Conservation (phyloP, 2,888 invertebrate genomes). For the Melieria picta region DNA sequence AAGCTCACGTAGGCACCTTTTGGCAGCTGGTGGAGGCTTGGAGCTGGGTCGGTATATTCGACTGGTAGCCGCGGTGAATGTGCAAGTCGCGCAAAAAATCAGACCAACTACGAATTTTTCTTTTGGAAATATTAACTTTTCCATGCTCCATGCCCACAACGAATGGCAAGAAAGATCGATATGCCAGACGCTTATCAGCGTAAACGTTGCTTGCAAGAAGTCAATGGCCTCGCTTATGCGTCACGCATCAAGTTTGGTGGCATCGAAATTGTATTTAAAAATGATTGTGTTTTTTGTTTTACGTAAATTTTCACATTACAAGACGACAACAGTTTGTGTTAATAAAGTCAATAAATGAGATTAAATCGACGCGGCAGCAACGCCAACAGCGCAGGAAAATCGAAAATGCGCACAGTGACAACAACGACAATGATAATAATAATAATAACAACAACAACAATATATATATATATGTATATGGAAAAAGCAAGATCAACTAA, state of each 20-base stretch:
- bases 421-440: constrained; percentile 8
- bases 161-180: not conserved
- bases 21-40: too few species aligned
- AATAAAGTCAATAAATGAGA: constrained; percentile 20
- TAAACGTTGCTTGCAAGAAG: constrained; percentile 1
- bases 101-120: too few species aligned
- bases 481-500: too few species aligned
- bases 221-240: constrained; percentile 12
- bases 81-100: too few species aligned
- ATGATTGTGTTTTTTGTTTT: not conserved
- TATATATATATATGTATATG: not conserved
- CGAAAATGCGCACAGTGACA: not conserved
- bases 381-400: not conserved
- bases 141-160: too few species aligned
- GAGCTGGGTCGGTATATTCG: too few species aligned
- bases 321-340: not conserved
- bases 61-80: too few species aligned
- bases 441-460: constrained; percentile 18
- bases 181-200: not conserved
- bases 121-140: too few species aligned
- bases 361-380: constrained; percentile 20
- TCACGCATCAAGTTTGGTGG: constrained; percentile 12
- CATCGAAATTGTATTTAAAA: constrained; percentile 3
- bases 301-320: not conserved
- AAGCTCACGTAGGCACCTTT: too few species aligned